phyloP scores from a whole-genome alignment of 2,797 vertebrate species.

The Gallinago solitaria region DNA sequence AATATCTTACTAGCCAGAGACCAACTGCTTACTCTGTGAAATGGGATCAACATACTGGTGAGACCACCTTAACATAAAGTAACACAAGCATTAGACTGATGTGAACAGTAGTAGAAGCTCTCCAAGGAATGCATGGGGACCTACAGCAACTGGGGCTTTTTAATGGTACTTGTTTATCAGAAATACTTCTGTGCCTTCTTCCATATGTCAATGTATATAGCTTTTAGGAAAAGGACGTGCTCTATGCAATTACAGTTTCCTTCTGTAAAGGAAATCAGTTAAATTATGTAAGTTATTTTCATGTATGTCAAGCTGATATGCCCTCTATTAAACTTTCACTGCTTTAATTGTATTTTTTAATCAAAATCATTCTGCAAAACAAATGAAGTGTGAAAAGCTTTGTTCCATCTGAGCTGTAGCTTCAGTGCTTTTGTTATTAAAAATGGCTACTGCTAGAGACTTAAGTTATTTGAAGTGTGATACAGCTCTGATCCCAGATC shows the following conservation, averaged over 20 bases:
- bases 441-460: background rate
- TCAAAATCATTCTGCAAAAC: conserved; percentile 6
- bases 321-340: conserved; percentile 26
- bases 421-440: background rate
- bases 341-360: background rate
- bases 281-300: conserved; percentile 14
- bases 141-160: background rate
- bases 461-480: background rate
- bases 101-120: background rate
- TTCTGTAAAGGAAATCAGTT: conserved; percentile 17
- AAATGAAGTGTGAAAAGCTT: background rate
- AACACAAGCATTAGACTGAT: background rate
- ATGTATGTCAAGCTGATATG: conserved; percentile 7
- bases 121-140: background rate
- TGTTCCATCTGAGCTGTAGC: background rate
- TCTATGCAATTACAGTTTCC: conserved; percentile 1
- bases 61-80: background rate
- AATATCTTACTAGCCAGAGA: background rate
- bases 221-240: background rate
- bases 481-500: background rate
- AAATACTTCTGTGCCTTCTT: conserved; percentile 2
- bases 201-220: background rate
- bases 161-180: background rate
- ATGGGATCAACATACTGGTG: background rate
- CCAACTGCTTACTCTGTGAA: background rate